Conservation (phyloP, 1,140 invertebrate species). For the Drosophila sucinea region DNA sequence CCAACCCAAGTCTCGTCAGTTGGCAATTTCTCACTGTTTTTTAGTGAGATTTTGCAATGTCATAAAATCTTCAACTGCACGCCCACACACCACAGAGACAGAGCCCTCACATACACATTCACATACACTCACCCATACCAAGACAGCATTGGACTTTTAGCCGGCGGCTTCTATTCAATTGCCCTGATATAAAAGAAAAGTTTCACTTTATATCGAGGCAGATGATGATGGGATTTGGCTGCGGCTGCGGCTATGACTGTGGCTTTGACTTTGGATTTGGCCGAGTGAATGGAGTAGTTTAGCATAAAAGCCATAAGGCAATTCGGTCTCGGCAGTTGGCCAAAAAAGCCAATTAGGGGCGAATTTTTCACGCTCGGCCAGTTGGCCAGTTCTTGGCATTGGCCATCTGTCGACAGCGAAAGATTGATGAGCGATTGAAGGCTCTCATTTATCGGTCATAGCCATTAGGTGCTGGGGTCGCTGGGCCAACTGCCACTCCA, state of each 20-base stretch:
- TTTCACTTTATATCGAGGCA: slow-evolving; percentile 47
- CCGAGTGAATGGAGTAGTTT: slow-evolving; percentile 5
- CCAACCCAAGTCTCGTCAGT: slow-evolving; percentile 12
- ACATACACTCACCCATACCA: neutral
- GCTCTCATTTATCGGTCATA: slow-evolving; percentile 47
- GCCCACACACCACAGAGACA: slow-evolving; percentile 23
- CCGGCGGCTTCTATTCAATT: slow-evolving; percentile 60
- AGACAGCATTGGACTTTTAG: slow-evolving; percentile 17
- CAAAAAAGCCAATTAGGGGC: slow-evolving; percentile 37
- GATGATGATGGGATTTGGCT: slow-evolving; percentile 27
- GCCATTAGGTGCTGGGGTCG: slow-evolving; percentile 11
- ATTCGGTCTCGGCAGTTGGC: slow-evolving; percentile 22
- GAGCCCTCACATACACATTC: slow-evolving; percentile 1
- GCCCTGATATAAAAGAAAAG: slow-evolving; percentile 51
- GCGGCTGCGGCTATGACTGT: slow-evolving; percentile 16
- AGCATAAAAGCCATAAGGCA: neutral
- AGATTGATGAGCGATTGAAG: slow-evolving; percentile 69
- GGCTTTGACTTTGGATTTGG: slow-evolving; percentile 26
- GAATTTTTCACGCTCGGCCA: slow-evolving; percentile 48
- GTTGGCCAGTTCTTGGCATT: slow-evolving; percentile 73
- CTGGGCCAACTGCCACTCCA: neutral
- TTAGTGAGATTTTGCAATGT: slow-evolving; percentile 45
- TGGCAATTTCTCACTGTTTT: slow-evolving; percentile 34
- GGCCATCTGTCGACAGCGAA: slow-evolving; percentile 25
- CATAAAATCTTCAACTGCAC: slow-evolving; percentile 43